Conservation (phyloP, 2,888 invertebrate genomes). For the Balanococcus diminutus region DNA sequence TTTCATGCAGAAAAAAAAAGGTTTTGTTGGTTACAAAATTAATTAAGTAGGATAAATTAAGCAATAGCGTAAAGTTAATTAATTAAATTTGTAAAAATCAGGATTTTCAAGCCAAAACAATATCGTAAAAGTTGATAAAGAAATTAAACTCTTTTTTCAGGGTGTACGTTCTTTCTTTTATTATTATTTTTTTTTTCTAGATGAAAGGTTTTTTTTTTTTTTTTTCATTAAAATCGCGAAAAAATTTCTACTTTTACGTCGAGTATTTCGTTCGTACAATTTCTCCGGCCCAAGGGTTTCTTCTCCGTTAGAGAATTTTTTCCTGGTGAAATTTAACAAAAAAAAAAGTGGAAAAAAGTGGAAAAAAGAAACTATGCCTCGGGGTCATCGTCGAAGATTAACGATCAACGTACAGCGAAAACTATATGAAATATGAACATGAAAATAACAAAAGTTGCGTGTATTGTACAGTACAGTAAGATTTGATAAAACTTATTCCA, state of each 20-base stretch:
- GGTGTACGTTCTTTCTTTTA: not conserved
- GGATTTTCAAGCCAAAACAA: conserved; percentile 7
- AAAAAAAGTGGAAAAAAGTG: too few species aligned
- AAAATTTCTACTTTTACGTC: not conserved
- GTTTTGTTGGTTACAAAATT: conserved; percentile 1
- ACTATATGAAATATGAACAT: not conserved
- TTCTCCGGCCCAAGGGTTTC: not conserved
- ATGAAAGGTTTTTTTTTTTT: not conserved
- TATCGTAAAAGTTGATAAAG: conserved; percentile 27
- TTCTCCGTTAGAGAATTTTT: not conserved
- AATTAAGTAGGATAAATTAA: conserved; percentile 32
- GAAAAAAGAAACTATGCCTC: not conserved
- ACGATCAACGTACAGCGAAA: not conserved
- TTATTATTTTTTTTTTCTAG: not conserved
- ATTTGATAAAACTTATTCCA: not conserved
- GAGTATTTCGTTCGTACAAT: not conserved
- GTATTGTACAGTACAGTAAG: not conserved
- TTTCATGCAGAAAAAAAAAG: not conserved
- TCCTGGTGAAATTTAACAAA: not conserved
- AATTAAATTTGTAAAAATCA: conserved; percentile 13
- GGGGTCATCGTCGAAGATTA: conserved; percentile 12
- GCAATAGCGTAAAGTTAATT: conserved; percentile 28
- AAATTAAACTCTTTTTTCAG: not conserved
- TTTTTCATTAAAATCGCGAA: conserved; percentile 1
- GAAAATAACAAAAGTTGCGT: not conserved